Percentiles rank a stretch among this genome's conserved stretches.
Evolutionary conservation across 2,113 vertebrate species (phyloP).

Genomic region (Oceanodroma tethys): DNA sequence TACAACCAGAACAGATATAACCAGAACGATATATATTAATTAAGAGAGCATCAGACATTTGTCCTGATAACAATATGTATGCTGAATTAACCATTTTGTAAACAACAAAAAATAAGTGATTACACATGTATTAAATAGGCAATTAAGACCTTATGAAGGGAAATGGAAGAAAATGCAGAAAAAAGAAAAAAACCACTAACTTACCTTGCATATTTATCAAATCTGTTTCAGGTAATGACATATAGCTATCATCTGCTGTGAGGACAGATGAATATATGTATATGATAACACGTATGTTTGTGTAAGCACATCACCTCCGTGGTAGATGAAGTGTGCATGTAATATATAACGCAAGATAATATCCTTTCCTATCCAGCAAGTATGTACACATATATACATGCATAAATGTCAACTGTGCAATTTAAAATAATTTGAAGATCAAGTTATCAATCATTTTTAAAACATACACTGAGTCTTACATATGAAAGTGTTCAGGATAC

Average conservation of each 20-base stretch:
- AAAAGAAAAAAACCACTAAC: not conserved
- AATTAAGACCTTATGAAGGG: not conserved
- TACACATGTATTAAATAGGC: not conserved
- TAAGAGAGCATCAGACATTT: not conserved
- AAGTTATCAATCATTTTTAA: slow-evolving; percentile 48
- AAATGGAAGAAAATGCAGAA: not conserved
- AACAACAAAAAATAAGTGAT: not conserved
- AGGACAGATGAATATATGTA: not conserved
- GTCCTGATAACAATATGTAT: not conserved
- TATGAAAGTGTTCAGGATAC: slow-evolving; percentile 7
- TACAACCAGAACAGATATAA: not conserved
- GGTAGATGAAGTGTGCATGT: not conserved
- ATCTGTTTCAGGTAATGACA: not conserved
- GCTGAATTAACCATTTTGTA: not conserved
- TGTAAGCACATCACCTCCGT: not conserved
- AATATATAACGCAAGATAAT: not conserved
- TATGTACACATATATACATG: slow-evolving; percentile 3
- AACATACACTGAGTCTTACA: not conserved
- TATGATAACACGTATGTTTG: not conserved
- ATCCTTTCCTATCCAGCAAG: not conserved
- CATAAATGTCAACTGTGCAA: slow-evolving; percentile 42
- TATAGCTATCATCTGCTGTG: not conserved
- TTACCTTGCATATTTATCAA: not conserved
- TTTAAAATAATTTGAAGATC: slow-evolving; percentile 37
- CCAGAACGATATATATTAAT: not conserved